Conservation (phyloP, 1,140 invertebrate species). For the Frieseomelitta varia region DNA sequence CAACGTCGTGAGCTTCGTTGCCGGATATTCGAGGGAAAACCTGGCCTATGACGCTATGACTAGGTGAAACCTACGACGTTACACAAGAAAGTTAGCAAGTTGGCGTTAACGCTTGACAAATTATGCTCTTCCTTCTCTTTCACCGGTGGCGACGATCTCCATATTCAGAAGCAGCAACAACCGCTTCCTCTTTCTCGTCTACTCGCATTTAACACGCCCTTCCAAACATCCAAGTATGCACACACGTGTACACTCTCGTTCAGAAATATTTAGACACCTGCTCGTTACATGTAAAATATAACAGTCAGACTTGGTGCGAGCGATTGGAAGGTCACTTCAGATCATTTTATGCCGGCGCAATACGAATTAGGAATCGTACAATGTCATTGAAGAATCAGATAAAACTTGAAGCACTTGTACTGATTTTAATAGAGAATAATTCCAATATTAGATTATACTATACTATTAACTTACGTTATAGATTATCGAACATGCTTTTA, state of each 20-base stretch:
- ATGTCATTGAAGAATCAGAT: too few species aligned
- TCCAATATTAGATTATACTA: too few species aligned
- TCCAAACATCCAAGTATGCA: constrained; percentile 12
- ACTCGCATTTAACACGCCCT: constrained; percentile 43
- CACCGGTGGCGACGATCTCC: constrained; percentile 54
- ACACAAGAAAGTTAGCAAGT: constrained; percentile 68
- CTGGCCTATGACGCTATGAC: background rate
- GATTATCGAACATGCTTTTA: too few species aligned
- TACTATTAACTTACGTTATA: too few species aligned
- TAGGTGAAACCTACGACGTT: constrained; percentile 58
- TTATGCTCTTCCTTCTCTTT: constrained; percentile 60
- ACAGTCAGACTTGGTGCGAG: background rate
- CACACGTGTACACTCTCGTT: too few species aligned
- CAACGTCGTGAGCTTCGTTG: too few species aligned
- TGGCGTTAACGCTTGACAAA: constrained; percentile 73
- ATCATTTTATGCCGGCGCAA: too few species aligned
- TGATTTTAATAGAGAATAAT: too few species aligned
- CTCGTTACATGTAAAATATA: background rate
- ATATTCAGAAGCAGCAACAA: constrained; percentile 56
- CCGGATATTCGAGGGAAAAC: constrained; percentile 5
- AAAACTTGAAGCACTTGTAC: too few species aligned
- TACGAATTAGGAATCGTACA: too few species aligned
- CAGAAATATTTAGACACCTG: too few species aligned
- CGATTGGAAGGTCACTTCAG: too few species aligned
- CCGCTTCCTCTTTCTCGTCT: constrained; percentile 42